Base-by-base conservation (phyloP, 2,888 invertebrate genomes). In the Drosophila leonis region DNA sequence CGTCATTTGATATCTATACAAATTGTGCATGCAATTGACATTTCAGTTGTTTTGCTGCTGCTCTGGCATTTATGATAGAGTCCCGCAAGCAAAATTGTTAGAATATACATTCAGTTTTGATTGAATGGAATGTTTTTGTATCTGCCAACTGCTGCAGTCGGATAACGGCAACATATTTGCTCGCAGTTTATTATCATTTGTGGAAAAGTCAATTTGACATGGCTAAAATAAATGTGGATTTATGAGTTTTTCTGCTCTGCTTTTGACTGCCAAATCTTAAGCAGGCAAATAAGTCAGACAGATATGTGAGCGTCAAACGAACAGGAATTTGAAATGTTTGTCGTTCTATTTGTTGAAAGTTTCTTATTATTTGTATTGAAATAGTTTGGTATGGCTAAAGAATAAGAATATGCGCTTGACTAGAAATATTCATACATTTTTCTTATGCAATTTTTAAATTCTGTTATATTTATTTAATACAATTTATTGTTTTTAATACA, bases 1-100 rank as follows among this genome's bases (percentile, higher is more conserved):
- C 55, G 77, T 71, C 64, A 76, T 71, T 72, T 60, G 62, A 80
- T 83, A 83, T 80, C 62, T 31, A 46, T 56, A 56, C 60, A 46
- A 72, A 65, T 66, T 65, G 61, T 62, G 64, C 35, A 63, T 71
- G 63, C 68, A 63, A 66, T 72, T 80, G 68, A 69, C 68, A 65
- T 67, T 65, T 72, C 41, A 51, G 44, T 13, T 59, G 31, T 37
- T 61, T 18, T 20, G 20, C 42, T 63, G 59, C 44, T 74, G 41
- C 54, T 29, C 51, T 31, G 41, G 29, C 62, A 69, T 49, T 56
- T 49, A 55, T 62, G 57, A 55, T 44, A 39, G 49, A 49, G 65
- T 65, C 55, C 13, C n/a, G 33, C 48, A 6, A 13, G 20, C 54
- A 42, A 41, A 61, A 29, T 29, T 49, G n/a, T 57, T 56, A 12